Base-by-base conservation (phyloP, 1,140 invertebrate genomes). In the Druon quercuslanigerum region DNA sequence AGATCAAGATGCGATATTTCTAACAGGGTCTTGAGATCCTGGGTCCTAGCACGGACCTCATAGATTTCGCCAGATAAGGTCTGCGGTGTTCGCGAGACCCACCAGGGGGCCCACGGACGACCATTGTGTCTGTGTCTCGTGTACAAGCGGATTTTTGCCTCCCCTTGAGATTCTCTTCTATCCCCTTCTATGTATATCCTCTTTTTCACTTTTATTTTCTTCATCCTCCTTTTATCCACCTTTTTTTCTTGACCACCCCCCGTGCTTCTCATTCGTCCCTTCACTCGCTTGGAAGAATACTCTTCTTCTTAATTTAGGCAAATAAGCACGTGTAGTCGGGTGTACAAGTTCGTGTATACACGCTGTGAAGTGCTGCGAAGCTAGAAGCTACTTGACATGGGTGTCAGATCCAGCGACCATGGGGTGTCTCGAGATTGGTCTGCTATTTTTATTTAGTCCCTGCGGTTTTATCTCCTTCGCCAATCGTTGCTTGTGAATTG, bases 1-100 rank as follows among this genome's bases (percentile, higher is more conserved):
- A 82, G 89, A 90, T 90, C 85, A 82, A 80, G 51, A 77, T 46
- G 78, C 84, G 89, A 90, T 90, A 89, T 87, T 88, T 89, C 87
- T 90, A 90, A 90, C 89, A 90, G 88, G 86, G 84, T 85, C 85
- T 82, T 83, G 82, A 2, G 40, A 46, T 46, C 60, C 60, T 40
- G 82, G 84, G 80, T 85, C 83, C 87, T 86, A 79, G 75, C 77
- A 80, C 73, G 73, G 60, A 51, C 75, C 50, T 75, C 75, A 76
- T 75, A 83, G 89, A 90, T 89, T 83, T 80, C 57, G 71, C 17
- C 72, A 82, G 88, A 89, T 89, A 90, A 89, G 86, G 78, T 82
- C 80, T 87, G 84, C 82, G 84, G 88, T 85, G 87, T 86, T 86
- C 88, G 87, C 83, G 87, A 83, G 84, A 78, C 86, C 88, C 88